These are phyloP conservation scores for Coregonus ussuriensis DNA, from an alignment of 2,797 vertebrate genomes.

Conservation along the genomic window DNA sequence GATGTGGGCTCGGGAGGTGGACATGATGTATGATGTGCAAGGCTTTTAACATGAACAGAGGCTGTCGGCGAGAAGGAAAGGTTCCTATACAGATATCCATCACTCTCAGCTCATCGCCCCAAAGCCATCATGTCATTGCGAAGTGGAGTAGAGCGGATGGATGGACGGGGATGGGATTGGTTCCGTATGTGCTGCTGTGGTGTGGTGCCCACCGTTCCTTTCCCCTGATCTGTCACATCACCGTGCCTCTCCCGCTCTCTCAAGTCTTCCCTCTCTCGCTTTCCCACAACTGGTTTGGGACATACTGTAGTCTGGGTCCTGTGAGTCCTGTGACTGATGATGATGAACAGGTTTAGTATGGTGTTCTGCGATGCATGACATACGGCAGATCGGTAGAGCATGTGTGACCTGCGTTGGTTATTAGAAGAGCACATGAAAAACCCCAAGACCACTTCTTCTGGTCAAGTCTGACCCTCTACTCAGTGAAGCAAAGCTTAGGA, in stretches of 20 bases:
- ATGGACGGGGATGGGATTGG: constrained; percentile 59
- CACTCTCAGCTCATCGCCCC: constrained; percentile 78
- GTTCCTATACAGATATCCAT: constrained; percentile 81
- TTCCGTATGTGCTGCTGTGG: constrained; percentile 65
- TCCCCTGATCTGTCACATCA: too few species aligned
- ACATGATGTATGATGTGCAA: constrained; percentile 74
- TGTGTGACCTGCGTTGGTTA: neutral
- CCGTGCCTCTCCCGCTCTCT: neutral
- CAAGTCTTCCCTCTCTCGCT: neutral
- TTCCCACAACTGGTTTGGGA: constrained; percentile 10
- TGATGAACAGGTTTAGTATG: neutral
- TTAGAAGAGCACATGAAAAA: neutral
- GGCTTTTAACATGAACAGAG: constrained; percentile 74
- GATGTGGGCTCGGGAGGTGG: constrained; percentile 33
- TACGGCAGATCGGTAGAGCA: neutral
- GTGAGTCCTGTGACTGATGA: neutral
- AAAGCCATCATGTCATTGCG: constrained; percentile 69
- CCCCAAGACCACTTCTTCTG: neutral
- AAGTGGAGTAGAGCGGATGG: constrained; percentile 38
- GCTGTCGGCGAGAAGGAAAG: constrained; percentile 74
- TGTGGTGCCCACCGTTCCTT: constrained; percentile 30
- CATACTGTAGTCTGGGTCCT: neutral
- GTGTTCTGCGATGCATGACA: neutral
- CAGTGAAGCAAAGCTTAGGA: neutral
- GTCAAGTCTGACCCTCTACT: neutral